phyloP scores from a whole-genome alignment of 2,797 vertebrate genomes.

The Apogon talboti region DNA sequence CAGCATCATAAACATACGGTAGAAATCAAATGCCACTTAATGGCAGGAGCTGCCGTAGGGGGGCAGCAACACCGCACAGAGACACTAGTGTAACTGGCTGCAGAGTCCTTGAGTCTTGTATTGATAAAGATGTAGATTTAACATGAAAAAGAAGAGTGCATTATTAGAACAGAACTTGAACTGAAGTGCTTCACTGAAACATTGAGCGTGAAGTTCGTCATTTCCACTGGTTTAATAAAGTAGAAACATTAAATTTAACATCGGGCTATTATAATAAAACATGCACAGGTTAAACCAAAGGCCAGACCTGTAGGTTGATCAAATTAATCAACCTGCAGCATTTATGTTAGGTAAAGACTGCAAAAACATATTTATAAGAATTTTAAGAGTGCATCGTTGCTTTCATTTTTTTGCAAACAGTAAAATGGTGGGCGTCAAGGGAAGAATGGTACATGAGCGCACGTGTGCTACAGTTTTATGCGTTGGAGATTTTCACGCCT shows the following conservation, averaged over 20 bases:
- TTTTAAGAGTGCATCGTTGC: constrained; percentile 6
- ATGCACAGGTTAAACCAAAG: not conserved
- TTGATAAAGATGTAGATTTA: not conserved
- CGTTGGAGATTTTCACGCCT: not conserved
- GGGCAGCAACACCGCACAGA: constrained; percentile 42
- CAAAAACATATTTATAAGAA: not conserved
- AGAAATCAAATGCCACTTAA: not conserved
- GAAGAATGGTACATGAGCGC: constrained; percentile 11
- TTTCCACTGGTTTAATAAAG: not conserved
- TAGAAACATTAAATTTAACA: not conserved
- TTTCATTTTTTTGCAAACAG: constrained; percentile 15
- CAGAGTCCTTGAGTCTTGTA: too few relatives aligned
- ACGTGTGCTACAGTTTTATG: constrained; percentile 10
- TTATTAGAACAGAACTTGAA: not conserved
- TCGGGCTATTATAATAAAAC: not conserved
- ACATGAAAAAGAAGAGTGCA: not conserved
- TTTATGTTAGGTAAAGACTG: not conserved
- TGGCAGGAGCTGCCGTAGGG: constrained; percentile 30
- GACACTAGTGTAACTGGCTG: not conserved
- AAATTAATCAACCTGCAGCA: too few relatives aligned
- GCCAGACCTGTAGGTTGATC: not conserved
- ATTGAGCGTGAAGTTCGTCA: not conserved
- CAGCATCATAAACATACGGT: too few relatives aligned
- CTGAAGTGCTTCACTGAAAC: not conserved
- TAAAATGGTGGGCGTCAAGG: not conserved